A percentile compares a stretch with the other conserved stretches of the same genome.
Conservation (phyloP, 1,140 invertebrate species). For the Papilio polyxenes region DNA sequence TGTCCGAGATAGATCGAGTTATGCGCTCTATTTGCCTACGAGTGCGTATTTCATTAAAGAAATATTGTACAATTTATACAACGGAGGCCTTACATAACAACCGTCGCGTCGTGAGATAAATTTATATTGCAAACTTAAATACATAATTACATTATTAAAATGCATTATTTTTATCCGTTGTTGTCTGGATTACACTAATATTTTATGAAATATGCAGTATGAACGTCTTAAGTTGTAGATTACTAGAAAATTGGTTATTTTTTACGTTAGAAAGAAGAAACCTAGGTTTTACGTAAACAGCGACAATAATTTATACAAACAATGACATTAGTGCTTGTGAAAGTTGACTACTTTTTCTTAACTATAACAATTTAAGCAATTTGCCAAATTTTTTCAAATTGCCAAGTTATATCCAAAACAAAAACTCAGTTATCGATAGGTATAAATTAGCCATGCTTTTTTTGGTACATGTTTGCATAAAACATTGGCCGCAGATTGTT, state of each 20-base stretch:
- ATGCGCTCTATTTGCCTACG: slow-evolving; percentile 19
- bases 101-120: not conserved
- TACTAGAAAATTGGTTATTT: too few species aligned
- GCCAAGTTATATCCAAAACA: too few species aligned
- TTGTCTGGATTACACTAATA: too few species aligned
- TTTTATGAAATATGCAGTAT: too few species aligned
- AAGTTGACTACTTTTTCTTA: too few species aligned
- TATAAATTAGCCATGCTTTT: not conserved
- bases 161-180: not conserved
- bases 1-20: slow-evolving; percentile 18
- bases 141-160: not conserved
- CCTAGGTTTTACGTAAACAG: too few species aligned
- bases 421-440: not conserved
- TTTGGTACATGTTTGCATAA: not conserved
- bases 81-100: not conserved
- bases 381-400: too few species aligned
- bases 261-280: too few species aligned
- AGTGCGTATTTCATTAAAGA: slow-evolving; percentile 20
- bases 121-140: not conserved
- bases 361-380: too few species aligned
- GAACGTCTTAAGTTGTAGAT: too few species aligned
- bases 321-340: too few species aligned
- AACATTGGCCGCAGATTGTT: slow-evolving; percentile 1
- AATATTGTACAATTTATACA: slow-evolving; percentile 24
- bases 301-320: too few species aligned